Percentiles rank a stretch among this genome's conserved stretches.
These are phyloP conservation scores for Melanaphis sacchari DNA, from an alignment of 1,140 invertebrate genomes.

Conservation along the genomic window DNA sequence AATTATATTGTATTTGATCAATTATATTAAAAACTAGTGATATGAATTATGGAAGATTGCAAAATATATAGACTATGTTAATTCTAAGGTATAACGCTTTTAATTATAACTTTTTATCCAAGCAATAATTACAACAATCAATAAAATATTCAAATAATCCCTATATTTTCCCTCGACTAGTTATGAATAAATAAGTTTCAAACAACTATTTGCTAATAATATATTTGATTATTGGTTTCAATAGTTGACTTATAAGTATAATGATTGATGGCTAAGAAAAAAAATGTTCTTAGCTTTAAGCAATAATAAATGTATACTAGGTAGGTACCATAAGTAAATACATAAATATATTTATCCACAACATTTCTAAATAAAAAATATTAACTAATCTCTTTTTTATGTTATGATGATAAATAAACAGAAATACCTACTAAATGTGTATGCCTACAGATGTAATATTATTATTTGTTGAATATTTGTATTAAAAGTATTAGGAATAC, in stretches of 20 bases:
- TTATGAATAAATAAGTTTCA: not conserved
- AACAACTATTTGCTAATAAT: not conserved
- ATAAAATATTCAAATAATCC: not conserved
- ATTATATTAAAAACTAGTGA: not conserved
- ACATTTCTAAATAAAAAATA: not conserved
- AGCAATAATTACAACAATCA: not conserved
- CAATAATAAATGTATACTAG: not conserved
- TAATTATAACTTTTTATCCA: not conserved
- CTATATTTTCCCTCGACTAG: not conserved
- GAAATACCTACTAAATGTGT: not conserved
- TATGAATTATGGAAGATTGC: not conserved
- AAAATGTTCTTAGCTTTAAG: not conserved
- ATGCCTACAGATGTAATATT: no score
- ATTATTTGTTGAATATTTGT: no score
- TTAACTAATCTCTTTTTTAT: not conserved
- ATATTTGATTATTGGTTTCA: not conserved
- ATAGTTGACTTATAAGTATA: not conserved
- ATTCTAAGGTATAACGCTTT: not conserved
- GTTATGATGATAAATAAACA: not conserved
- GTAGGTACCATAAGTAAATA: no score
- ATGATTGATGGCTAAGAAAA: not conserved
- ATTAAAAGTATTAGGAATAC: no score
- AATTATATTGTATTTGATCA: not conserved
- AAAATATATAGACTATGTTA: not conserved
- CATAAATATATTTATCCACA: no score